Conservation (phyloP, 2,113 vertebrate genomes). For the Lophochroa leadbeateri region DNA sequence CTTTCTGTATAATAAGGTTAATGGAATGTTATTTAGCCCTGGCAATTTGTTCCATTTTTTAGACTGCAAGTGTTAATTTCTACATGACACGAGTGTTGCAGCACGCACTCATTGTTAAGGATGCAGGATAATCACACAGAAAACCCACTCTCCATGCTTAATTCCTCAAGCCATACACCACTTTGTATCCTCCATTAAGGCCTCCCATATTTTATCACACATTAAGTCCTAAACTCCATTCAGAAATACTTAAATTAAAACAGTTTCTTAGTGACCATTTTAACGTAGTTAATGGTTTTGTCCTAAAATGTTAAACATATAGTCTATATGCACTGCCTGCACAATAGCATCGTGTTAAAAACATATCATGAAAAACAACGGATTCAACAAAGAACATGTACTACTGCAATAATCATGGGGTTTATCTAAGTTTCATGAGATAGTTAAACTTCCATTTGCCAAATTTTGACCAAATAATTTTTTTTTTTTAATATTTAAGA, state of each 20-base stretch:
- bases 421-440: background rate
- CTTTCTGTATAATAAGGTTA: slow-evolving; percentile 75
- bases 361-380: background rate
- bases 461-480: background rate
- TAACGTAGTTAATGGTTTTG: slow-evolving; percentile 24
- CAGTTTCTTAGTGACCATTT: slow-evolving; percentile 35
- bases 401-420: background rate
- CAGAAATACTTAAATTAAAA: slow-evolving; percentile 20
- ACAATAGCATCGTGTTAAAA: slow-evolving; percentile 39
- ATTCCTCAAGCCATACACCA: slow-evolving; percentile 12
- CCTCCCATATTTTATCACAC: slow-evolving; percentile 27
- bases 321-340: slow-evolving; percentile 26
- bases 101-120: slow-evolving; percentile 74
- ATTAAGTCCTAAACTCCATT: background rate
- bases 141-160: slow-evolving; percentile 44
- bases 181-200: slow-evolving; percentile 25
- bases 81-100: slow-evolving; percentile 64
- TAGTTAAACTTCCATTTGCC: background rate
- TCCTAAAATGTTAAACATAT: slow-evolving; percentile 13
- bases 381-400: slow-evolving; percentile 23
- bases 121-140: slow-evolving; percentile 74
- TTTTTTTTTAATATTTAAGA: background rate
- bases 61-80: slow-evolving; percentile 73
- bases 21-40: slow-evolving; percentile 77
- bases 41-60: slow-evolving; percentile 66